Evolutionary conservation across 2,888 invertebrate species (phyloP), one percentile per base, ranked within the genome.

Genomic region (Strigamia transsilvanica): DNA sequence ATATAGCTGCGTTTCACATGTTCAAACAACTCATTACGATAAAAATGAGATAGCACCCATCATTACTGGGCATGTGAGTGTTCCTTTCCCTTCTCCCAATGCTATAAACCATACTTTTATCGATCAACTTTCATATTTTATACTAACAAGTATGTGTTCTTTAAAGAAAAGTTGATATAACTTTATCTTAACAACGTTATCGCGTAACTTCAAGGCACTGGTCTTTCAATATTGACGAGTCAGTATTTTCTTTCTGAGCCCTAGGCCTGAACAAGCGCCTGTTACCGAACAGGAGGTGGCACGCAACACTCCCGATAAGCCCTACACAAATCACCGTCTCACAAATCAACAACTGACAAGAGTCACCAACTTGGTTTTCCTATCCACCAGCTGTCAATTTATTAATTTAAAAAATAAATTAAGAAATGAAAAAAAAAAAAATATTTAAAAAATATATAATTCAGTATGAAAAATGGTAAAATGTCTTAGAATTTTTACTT

Each of bases 21-120:
- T 73, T 73, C 73, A 73, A 73, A 73, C 73, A 73, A 73, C 73
- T 73, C 73, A n/a, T 73, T 73, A 73, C 32, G 51, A 13, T 73
- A 32, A 32, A 56, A 73, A 73, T 73, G 32, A 73, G 73, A 73
- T 32, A 73, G 32, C 73, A 12, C 27, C n/a, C 73, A 73, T 73
- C n/a, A 32, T 73, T 73, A 27, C 56, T 13, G 56, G 18, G 56
- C 18, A 18, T 56, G 56, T 56, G 38, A 38, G 4, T 38, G 38
- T 6, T 38, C n/a, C 56, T 18, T 56, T 56, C 5, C 56, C 18
- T 21, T 56, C 56, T 56, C 4, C 4, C n/a, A 32, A 73, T 73
- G 32, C 21, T 73, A 27, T 18, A 13, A 27, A 73, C 12, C 13
- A 73, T 73, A 32, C 27, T 18, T 73, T 32, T 73, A 73, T 73